Percentiles rank a stretch among this genome's conserved stretches.
phyloP scores from a whole-genome alignment of 1,140 invertebrate species.

The Sycobia sp. region DNA sequence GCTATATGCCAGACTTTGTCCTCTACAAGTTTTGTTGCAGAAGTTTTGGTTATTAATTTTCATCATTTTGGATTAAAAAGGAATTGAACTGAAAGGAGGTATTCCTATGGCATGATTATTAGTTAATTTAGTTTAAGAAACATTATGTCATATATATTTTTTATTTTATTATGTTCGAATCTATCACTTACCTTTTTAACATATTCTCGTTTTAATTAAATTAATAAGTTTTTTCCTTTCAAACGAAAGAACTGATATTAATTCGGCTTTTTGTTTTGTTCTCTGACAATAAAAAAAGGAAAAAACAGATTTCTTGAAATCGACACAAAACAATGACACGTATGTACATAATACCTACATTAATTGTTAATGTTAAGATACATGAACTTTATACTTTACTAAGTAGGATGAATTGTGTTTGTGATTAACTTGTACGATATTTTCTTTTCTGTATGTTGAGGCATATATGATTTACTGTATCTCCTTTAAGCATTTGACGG shows the following conservation, averaged over 20 bases:
- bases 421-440: too few species aligned
- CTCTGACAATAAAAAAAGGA: not conserved
- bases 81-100: too few species aligned
- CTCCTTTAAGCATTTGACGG: too few species aligned
- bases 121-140: not conserved
- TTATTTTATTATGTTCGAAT: constrained; percentile 26
- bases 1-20: too few species aligned
- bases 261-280: not conserved
- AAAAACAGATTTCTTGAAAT: constrained; percentile 20
- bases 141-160: not conserved
- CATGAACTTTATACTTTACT: too few species aligned
- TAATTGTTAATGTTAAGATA: constrained; percentile 9
- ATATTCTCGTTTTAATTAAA: constrained; percentile 28
- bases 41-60: not conserved
- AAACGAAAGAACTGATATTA: constrained; percentile 1
- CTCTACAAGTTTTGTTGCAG: too few species aligned
- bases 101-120: constrained; percentile 1
- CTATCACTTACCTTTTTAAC: constrained; percentile 33
- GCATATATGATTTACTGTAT: too few species aligned
- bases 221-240: constrained; percentile 21
- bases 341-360: constrained; percentile 5
- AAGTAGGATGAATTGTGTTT: too few species aligned
- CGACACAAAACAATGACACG: not conserved
- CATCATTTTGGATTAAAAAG: not conserved
- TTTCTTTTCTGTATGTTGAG: too few species aligned